A percentile compares a stretch with the other conserved stretches of the same genome.
Evolutionary conservation across 2,888 invertebrate species (phyloP).

Genomic region (Euplagia quadripunctaria): DNA sequence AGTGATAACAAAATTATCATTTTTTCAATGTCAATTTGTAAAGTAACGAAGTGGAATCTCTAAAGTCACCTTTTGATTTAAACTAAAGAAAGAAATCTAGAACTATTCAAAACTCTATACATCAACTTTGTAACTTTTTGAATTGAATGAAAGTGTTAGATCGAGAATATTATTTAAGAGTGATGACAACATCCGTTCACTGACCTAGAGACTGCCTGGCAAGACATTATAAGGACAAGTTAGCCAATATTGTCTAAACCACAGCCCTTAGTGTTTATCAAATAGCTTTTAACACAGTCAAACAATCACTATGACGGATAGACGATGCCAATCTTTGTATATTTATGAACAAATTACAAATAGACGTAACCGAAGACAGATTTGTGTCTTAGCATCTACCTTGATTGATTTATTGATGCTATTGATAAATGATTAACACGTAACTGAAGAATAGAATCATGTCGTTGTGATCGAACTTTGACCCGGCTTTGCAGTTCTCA

Average conservation of each 20-base stretch:
- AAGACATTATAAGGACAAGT: too few relatives aligned
- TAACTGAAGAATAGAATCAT: neutral
- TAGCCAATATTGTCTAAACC: neutral
- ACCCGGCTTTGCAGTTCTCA: neutral
- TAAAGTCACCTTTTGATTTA: neutral
- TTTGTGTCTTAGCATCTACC: conserved; percentile 15
- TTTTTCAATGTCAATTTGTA: too few relatives aligned
- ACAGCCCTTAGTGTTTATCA: conserved; percentile 6
- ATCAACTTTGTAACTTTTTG: neutral
- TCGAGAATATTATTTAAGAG: neutral
- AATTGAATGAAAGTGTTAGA: neutral
- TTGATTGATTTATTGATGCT: conserved; percentile 32
- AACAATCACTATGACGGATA: conserved; percentile 16
- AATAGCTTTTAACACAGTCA: conserved; percentile 22
- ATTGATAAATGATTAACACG: conserved; percentile 39
- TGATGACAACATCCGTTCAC: neutral
- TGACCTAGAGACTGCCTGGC: neutral
- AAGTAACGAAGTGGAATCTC: neutral
- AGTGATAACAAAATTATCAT: too few relatives aligned
- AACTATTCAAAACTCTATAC: neutral
- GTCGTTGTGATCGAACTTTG: neutral
- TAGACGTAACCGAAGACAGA: conserved; percentile 29
- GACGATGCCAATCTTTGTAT: conserved; percentile 21
- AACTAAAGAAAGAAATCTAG: neutral
- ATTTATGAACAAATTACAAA: conserved; percentile 12